Evolutionary conservation across 1,140 invertebrate species (phyloP).

Genomic region (Schlechtendalia chinensis): DNA sequence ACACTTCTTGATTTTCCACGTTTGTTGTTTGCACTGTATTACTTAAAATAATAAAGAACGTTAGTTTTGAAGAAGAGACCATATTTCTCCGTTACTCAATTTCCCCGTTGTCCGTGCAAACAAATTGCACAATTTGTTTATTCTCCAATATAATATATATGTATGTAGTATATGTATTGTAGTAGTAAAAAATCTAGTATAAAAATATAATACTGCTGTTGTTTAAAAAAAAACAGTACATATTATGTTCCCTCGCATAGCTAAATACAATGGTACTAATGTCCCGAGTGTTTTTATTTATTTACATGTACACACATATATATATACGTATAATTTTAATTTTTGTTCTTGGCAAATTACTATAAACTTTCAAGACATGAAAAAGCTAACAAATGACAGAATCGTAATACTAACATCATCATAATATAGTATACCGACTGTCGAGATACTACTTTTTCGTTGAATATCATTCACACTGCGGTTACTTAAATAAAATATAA

Average conservation of each 20-base stretch:
- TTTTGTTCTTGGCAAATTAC: not conserved
- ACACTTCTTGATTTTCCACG: conserved; percentile 13
- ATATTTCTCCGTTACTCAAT: not conserved
- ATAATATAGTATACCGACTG: not conserved
- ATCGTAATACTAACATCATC: not conserved
- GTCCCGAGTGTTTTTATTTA: not conserved
- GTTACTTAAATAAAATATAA: not conserved
- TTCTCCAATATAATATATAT: not conserved
- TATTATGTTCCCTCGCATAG: not conserved
- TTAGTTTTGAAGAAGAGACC: not conserved
- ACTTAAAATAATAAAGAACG: not conserved
- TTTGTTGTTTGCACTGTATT: not conserved
- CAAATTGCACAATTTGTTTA: not conserved
- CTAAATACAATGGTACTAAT: not conserved
- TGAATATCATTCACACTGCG: not conserved
- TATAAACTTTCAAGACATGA: not conserved
- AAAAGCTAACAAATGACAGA: not conserved
- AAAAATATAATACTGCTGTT: not conserved
- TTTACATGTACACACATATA: not conserved
- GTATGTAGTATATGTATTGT: not conserved
- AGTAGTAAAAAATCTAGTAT: not conserved
- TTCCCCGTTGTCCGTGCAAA: not conserved
- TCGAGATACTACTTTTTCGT: not conserved
- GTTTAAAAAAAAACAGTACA: not conserved
- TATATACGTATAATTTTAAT: not conserved